Base-by-base conservation (phyloP, 2,797 vertebrate genomes). In the Pseudochaenichthys georgianus region DNA sequence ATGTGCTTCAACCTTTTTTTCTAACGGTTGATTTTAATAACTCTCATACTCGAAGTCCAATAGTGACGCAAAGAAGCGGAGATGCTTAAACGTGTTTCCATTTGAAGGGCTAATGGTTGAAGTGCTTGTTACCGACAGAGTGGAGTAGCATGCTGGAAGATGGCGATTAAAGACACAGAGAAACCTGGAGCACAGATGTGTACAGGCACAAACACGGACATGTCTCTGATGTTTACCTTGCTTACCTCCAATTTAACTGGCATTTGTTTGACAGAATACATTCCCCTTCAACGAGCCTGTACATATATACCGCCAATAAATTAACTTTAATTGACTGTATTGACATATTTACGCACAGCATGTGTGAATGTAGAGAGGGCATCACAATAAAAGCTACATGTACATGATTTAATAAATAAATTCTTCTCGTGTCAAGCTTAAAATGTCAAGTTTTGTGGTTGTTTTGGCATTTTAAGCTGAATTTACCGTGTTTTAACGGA, bases 171-270 rank as follows among this genome's bases (percentile, higher is more conserved):
- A 84, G 82, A 84, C 85, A 82, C 58, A 59, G 77, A 46, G 34
- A 83, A 88, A 90, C 92, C 88, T 93, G 93, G 90, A 92, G 83
- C 88, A 91, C 93, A 94, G 93, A 94, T 94, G 93, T 93, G 88
- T 81, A 70, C 64, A 41, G 54, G 75, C 84, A 72, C 68, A 88
- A 69, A 82, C 6, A 21, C 86, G 84, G 83, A 77, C 75, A 63
- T 64, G 55, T 85, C 88, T 87, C 78, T 85, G 75, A 83, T 88
- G 86, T 91, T 90, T 89, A 89, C 89, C 82, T 87, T 87, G 67
- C 84, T 90, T 90, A 83, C 89, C 77, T 86, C 42, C 71, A 85
- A 81, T 90, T 86, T 87, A 89, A 64, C 72, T 73, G 77, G 63
- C 84, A 89, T 88, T 67, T 78, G 73, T 84, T 67, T 86, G 76